Base-by-base conservation (phyloP, 2,113 vertebrate species). In the Lepus timidus region DNA sequence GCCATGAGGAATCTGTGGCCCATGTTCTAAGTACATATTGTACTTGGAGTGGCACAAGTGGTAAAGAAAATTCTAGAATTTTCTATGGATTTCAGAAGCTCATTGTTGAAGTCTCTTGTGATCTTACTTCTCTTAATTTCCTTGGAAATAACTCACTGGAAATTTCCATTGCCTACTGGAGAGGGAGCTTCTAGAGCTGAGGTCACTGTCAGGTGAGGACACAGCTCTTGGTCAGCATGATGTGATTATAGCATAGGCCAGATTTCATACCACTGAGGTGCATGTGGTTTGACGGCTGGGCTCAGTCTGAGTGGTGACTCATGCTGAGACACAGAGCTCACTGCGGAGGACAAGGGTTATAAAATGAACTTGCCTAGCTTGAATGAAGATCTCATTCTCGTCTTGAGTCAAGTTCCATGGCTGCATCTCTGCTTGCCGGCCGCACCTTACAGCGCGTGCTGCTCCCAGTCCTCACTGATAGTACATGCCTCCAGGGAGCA, bases 381-480 rank as follows among this genome's bases (percentile, higher is more conserved):
- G 89, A n/a, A n/a, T 16, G 83, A 49, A 78, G n/a, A 4, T 55
- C 70, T 85, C 23, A 52, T 39, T 91, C 65, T 92, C 25, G 10
- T 6, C 64, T 4, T 22, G 44, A 11, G 80, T 31, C 70, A 55
- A 22, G 71, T 10, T 10, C 61, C 49, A 0, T 2, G 11, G 7
- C 29, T 0, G 1, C 0, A 1, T 2, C 44, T 4, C 23, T 1
- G 3, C 61, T n/a, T 39, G 58, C 29, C 9, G 5, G 62, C 2
- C 90, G 0, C 0, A 7, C 4, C 1, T 64, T 2, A 6, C 3
- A 4, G 1, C 0, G 3, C 23, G 33, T 9, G 2, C 51, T 3
- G 3, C 6, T 13, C 65, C n/a, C 1, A 0, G 51, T 22, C 31
- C 7, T 92, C 2, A 0, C 4, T 0, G 2, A 12, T 7, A 2